Evolutionary conservation across 2,888 invertebrate species (phyloP), one percentile per base, ranked within the genome.

Genomic region (Eupithecia tripunctaria): DNA sequence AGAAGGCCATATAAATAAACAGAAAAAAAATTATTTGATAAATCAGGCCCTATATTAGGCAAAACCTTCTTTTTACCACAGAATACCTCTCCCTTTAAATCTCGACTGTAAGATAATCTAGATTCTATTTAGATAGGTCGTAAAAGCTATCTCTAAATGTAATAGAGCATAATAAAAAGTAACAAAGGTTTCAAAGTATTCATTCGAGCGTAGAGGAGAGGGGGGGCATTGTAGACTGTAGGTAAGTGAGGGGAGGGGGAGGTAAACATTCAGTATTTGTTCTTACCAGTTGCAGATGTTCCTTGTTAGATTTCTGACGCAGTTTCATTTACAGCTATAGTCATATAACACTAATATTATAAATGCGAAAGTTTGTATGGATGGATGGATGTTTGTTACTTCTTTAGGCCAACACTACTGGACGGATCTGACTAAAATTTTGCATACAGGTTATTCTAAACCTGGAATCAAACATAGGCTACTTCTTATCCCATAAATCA

Each of bases 161-260:
- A 21, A 51, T 51, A 51, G 51, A 21, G 21, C 5, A 12, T 10
- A 12, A 51, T 51, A 21, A 51, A 21, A 51, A 21, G 51, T 51
- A 21, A 21, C 51, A 51, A 51, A 51, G 51, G 21, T 51, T 51
- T 51, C 51, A 51, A 51, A 51, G 51, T 51, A 51, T 12, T 12
- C 21, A 51, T 51, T 51, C 12, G 12, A 12, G 12, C 21, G 21
- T 3, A 47, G n/a, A 1, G 36, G 36, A n/a, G 47, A 21, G n/a
- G n/a, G n/a, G 47, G n/a, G 51, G 25, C 51, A 51, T 3, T 51
- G 51, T 51, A 51, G 47, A n/a, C 47, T 51, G 47, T 51, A 51
- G 10, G 47, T 51, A 51, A 10, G 7, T 6, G 21, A 1, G 2
- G n/a, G 47, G 2, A 51, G n/a, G 32, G 32, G 60, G 60, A 18